phyloP scores from a whole-genome alignment of 2,113 vertebrate species.

The Chaetorhynchus papuensis region DNA sequence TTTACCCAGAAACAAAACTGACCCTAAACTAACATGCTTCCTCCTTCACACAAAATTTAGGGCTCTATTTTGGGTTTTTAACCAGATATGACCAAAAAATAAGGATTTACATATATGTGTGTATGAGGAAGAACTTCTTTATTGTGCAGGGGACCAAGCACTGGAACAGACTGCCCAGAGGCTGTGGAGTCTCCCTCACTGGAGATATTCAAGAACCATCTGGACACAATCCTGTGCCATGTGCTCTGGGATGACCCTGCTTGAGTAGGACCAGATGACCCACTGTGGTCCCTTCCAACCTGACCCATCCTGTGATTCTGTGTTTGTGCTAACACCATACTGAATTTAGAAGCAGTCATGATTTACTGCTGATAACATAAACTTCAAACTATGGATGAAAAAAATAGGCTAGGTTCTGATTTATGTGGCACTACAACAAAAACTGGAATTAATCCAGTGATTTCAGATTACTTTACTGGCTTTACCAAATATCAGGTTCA shows the following conservation, averaged over 20 bases:
- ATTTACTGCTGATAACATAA: not conserved
- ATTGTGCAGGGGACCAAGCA: not conserved
- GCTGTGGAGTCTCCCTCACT: not conserved
- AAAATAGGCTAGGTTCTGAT: not conserved
- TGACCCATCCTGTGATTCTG: not conserved
- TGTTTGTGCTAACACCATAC: not conserved
- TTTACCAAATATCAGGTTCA: slow-evolving; percentile 42
- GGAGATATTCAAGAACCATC: not conserved
- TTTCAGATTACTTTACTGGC: slow-evolving; percentile 12
- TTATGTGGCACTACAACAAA: not conserved
- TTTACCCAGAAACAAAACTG: not conserved
- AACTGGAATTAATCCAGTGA: slow-evolving; percentile 14
- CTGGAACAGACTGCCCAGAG: not conserved
- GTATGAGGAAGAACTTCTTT: not conserved
- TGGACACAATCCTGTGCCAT: not conserved
- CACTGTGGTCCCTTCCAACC: not conserved
- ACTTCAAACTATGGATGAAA: not conserved
- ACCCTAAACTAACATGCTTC: not conserved
- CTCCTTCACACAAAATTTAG: not conserved
- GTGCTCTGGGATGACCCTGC: not conserved
- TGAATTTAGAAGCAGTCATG: not conserved
- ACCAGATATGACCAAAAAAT: not conserved
- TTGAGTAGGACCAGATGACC: not conserved
- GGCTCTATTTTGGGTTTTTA: not conserved
- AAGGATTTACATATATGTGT: not conserved